These are phyloP conservation scores for Natrix natrix DNA, from an alignment of 2,797 vertebrate genomes.

Conservation along the genomic window DNA sequence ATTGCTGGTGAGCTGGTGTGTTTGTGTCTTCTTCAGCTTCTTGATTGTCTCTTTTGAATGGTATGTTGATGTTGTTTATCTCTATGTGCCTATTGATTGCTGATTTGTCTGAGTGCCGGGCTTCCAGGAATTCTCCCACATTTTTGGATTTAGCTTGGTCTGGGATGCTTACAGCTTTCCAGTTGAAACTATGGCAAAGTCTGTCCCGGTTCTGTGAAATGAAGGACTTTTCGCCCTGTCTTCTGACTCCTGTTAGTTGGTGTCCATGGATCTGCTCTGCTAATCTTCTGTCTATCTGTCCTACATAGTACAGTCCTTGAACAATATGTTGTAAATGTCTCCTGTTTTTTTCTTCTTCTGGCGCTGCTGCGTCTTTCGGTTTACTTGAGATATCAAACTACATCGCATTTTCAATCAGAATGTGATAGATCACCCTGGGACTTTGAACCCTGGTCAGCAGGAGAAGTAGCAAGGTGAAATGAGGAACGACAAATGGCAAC, in stretches of 20 bases:
- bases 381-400: neutral
- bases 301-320: neutral
- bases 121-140: neutral
- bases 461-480: neutral
- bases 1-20: neutral
- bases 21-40: neutral
- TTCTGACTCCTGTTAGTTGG: neutral
- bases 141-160: neutral
- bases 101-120: neutral
- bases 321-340: neutral
- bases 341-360: neutral
- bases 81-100: neutral
- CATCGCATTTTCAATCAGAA: neutral
- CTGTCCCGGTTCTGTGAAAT: neutral
- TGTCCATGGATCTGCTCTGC: neutral
- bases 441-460: neutral
- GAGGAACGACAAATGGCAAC: neutral
- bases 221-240: neutral
- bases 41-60: neutral
- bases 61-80: neutral
- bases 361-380: neutral
- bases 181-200: neutral
- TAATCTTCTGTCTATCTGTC: neutral
- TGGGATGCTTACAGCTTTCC: neutral
- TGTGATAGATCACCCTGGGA: neutral